Percentiles rank a stretch among this genome's conserved stretches.
Conservation (phyloP, 2,888 invertebrate genomes). For the Rotaria sp. region DNA sequence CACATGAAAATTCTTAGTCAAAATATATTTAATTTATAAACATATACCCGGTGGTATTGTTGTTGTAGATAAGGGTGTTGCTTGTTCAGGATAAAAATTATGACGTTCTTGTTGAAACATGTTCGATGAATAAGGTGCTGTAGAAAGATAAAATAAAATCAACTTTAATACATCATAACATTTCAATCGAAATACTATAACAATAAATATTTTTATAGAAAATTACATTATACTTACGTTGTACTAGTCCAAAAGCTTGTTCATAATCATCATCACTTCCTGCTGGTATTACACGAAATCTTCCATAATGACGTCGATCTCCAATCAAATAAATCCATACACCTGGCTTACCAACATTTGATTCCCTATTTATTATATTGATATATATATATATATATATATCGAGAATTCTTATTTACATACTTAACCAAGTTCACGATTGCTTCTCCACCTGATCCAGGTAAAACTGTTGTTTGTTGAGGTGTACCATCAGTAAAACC, state of each 20-base stretch:
- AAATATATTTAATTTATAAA: not conserved
- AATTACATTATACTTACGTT: not conserved
- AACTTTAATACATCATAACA: not conserved
- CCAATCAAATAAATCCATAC: constrained; percentile 20
- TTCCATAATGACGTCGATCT: constrained; percentile 5
- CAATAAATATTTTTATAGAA: no score
- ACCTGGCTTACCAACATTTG: constrained; percentile 16
- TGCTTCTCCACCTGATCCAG: constrained; percentile 1
- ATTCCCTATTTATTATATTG: not conserved
- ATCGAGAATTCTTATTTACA: not conserved
- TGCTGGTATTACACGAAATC: not conserved
- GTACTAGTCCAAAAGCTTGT: not conserved
- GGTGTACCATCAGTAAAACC: constrained; percentile 14
- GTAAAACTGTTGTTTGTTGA: not conserved
- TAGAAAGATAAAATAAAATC: not conserved
- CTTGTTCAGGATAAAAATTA: not conserved
- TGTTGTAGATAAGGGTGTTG: not conserved
- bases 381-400: not conserved
- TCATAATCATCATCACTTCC: not conserved
- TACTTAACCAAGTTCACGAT: not conserved
- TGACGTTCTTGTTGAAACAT: not conserved
- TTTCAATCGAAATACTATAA: no score
- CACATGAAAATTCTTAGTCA: no score
- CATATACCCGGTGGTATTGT: not conserved
- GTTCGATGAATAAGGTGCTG: not conserved